A percentile compares a stretch with the other conserved stretches of the same genome.
These are phyloP conservation scores for Heliconius charithonia DNA, from an alignment of 2,888 invertebrate species.

Conservation along the genomic window DNA sequence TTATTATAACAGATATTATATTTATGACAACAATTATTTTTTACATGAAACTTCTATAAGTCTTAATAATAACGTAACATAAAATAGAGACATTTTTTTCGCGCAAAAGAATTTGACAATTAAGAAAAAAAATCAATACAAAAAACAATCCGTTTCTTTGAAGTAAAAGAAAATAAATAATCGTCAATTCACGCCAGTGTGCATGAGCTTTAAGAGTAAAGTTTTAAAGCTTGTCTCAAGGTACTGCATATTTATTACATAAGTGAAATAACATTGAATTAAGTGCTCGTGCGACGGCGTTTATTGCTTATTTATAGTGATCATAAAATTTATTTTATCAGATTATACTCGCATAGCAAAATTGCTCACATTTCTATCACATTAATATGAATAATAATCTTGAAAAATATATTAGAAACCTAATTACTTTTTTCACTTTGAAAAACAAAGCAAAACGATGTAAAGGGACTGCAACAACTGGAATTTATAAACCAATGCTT, in stretches of 20 bases:
- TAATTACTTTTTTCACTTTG: too few relatives aligned
- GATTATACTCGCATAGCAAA: neutral
- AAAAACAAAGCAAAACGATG: too few relatives aligned
- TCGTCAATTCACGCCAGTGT: neutral
- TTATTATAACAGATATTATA: too few relatives aligned
- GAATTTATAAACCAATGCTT: neutral
- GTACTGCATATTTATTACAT: slow-evolving; percentile 30
- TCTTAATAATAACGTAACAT: too few relatives aligned
- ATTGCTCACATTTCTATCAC: neutral
- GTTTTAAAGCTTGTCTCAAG: slow-evolving; percentile 33
- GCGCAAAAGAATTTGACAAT: too few relatives aligned
- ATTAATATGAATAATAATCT: neutral
- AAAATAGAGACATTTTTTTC: too few relatives aligned
- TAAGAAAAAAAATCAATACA: too few relatives aligned
- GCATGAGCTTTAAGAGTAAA: slow-evolving; percentile 11
- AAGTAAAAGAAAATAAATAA: neutral
- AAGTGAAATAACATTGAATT: slow-evolving; percentile 30
- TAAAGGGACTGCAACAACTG: neutral
- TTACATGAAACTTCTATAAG: too few relatives aligned
- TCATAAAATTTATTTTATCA: slow-evolving; percentile 15
- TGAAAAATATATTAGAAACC: neutral
- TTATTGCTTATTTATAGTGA: slow-evolving; percentile 19
- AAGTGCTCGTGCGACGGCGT: slow-evolving; percentile 1
- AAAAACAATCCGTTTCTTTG: too few relatives aligned
- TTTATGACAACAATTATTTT: too few relatives aligned